Evolutionary conservation across 2,797 vertebrate species (phyloP).

Genomic region (Mus minutoides): DNA sequence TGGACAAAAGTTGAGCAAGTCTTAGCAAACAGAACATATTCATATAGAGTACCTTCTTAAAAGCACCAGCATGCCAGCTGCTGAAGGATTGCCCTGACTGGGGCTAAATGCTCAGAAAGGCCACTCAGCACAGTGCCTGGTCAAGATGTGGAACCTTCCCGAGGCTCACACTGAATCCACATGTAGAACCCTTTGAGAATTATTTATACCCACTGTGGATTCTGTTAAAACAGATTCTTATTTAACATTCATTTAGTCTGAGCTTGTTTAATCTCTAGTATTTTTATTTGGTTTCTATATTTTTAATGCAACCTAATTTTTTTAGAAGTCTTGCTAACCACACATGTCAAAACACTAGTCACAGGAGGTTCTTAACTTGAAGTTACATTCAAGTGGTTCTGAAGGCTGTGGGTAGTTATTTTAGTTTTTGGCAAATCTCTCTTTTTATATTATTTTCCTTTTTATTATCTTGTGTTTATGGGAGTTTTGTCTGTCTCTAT

Average conservation of each 20-base stretch:
- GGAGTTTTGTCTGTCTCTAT: background rate
- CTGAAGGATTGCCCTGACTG: background rate
- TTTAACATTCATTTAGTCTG: background rate
- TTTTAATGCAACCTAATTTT: background rate
- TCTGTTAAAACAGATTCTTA: background rate
- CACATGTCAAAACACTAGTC: background rate
- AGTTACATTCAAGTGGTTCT: background rate
- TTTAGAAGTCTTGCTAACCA: background rate
- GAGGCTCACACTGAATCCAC: background rate
- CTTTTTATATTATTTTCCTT: background rate
- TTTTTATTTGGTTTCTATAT: background rate
- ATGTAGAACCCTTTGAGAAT: background rate
- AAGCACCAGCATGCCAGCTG: background rate
- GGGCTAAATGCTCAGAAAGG: background rate
- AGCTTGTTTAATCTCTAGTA: background rate
- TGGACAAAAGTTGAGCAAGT: background rate
- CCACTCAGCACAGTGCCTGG: background rate
- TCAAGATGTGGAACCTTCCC: background rate
- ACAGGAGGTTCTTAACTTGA: background rate
- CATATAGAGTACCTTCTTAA: background rate
- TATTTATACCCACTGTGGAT: background rate
- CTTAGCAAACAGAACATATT: background rate
- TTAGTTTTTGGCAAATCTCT: background rate
- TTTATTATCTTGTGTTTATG: background rate
- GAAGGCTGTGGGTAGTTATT: background rate